Evolutionary conservation across 2,113 vertebrate genomes (phyloP).

Genomic region (Motacilla tschutschensis): DNA sequence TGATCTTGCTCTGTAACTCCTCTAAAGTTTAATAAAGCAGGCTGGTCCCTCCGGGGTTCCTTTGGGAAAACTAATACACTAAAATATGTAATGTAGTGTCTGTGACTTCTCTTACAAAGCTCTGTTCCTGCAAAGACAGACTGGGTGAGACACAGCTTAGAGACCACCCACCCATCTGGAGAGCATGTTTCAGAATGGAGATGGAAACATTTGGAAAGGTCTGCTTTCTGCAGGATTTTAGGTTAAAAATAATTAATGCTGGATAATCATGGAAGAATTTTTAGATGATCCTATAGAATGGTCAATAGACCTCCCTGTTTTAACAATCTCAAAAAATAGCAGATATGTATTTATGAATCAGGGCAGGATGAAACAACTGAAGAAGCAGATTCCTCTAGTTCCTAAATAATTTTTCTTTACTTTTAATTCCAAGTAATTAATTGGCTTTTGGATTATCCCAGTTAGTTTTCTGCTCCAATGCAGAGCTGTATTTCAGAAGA

Average conservation of each 20-base stretch:
- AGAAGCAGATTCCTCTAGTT: not conserved
- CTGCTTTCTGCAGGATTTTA: not conserved
- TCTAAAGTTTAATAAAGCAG: not conserved
- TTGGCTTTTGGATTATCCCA: not conserved
- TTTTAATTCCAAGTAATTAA: conserved; percentile 1
- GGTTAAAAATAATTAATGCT: not conserved
- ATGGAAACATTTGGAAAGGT: not conserved
- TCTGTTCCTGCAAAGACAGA: not conserved
- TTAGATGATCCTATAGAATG: not conserved
- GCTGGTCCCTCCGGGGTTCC: not conserved
- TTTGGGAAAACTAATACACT: not conserved
- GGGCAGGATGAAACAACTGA: not conserved
- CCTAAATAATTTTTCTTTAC: not conserved
- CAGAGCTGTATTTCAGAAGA: not conserved
- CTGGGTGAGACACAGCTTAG: not conserved
- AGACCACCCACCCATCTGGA: not conserved
- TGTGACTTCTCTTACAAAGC: not conserved
- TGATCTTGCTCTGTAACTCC: not conserved
- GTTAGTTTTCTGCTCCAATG: not conserved
- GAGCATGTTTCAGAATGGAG: not conserved
- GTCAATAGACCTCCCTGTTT: not conserved
- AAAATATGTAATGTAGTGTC: not conserved
- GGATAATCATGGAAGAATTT: not conserved
- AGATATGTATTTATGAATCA: not conserved
- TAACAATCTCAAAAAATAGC: not conserved